These are phyloP conservation scores for Scaptomyza caliginosa DNA, from an alignment of 2,888 invertebrate species.

Conservation along the genomic window DNA sequence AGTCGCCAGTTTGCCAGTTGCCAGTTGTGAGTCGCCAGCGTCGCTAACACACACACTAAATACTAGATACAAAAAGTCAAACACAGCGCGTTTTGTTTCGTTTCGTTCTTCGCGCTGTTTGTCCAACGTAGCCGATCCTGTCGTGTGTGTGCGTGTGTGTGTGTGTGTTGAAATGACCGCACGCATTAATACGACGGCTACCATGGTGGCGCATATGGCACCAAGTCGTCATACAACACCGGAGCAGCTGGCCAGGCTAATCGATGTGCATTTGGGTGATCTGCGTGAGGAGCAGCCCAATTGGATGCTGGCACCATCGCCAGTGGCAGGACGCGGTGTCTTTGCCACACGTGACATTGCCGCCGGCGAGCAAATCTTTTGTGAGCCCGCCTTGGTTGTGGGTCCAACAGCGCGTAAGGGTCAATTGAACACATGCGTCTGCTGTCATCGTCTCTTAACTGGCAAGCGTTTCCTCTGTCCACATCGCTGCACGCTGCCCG, in stretches of 20 bases:
- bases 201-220: conserved; percentile 74
- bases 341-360: conserved; percentile 88
- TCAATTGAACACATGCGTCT: conserved; percentile 87
- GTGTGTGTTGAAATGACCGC: conserved; percentile 3
- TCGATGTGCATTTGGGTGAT: conserved; percentile 81
- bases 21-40: conserved; percentile 29
- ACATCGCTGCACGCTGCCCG: conserved; percentile 87
- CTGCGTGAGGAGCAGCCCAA: conserved; percentile 78
- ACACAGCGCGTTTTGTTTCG: conserved; percentile 40
- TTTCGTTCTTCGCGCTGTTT: conserved; percentile 23
- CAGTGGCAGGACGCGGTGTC: conserved; percentile 89
- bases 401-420: conserved; percentile 87
- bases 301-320: conserved; percentile 87
- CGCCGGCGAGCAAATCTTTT: conserved; percentile 89
- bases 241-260: conserved; percentile 79
- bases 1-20: conserved; percentile 27
- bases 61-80: neutral
- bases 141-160: neutral
- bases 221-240: conserved; percentile 70
- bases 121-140: conserved; percentile 24
- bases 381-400: conserved; percentile 88
- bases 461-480: conserved; percentile 85
- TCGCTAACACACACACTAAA: conserved; percentile 64
- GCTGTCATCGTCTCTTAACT: conserved; percentile 86
- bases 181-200: conserved; percentile 55